These are phyloP conservation scores for Hucho hucho DNA, from an alignment of 2,113 vertebrate genomes.

Conservation along the genomic window DNA sequence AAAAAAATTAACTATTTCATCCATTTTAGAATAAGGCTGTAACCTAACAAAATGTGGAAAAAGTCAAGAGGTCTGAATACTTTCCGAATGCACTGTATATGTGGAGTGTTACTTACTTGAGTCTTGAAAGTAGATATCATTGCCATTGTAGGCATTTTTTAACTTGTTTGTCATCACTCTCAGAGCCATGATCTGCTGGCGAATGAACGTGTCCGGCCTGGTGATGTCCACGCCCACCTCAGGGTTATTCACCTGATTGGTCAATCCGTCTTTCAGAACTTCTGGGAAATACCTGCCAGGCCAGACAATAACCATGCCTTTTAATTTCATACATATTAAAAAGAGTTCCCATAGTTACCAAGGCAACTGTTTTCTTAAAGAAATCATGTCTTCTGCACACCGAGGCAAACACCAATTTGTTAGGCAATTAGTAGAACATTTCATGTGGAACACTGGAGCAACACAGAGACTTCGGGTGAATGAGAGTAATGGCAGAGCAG, in stretches of 20 bases:
- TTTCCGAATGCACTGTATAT: no score
- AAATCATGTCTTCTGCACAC: conserved; percentile 8
- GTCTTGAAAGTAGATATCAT: conserved; percentile 95
- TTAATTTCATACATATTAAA: background rate
- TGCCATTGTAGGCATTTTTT: conserved; percentile 91
- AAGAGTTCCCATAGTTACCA: background rate
- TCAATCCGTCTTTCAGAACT: conserved; percentile 88
- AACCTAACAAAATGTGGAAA: no score
- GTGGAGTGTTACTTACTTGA: conserved; percentile 80
- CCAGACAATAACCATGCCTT: conserved; percentile 5
- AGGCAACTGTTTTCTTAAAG: background rate
- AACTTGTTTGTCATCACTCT: conserved; percentile 93
- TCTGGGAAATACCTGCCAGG: conserved; percentile 86
- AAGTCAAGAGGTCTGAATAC: no score
- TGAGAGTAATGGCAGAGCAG: background rate
- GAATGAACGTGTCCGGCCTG: conserved; percentile 88
- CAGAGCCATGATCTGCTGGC: conserved; percentile 95
- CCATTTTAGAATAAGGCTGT: no score
- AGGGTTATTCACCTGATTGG: conserved; percentile 92
- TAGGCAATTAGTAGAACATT: conserved; percentile 14
- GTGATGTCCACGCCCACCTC: conserved; percentile 94
- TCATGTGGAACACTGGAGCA: conserved; percentile 13
- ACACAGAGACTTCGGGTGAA: conserved; percentile 1
- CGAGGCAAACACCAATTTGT: conserved; percentile 15
- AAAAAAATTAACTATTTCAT: no score